Conservation (phyloP, 2,888 invertebrate genomes). For the Branchipolynoe longqiensis region DNA sequence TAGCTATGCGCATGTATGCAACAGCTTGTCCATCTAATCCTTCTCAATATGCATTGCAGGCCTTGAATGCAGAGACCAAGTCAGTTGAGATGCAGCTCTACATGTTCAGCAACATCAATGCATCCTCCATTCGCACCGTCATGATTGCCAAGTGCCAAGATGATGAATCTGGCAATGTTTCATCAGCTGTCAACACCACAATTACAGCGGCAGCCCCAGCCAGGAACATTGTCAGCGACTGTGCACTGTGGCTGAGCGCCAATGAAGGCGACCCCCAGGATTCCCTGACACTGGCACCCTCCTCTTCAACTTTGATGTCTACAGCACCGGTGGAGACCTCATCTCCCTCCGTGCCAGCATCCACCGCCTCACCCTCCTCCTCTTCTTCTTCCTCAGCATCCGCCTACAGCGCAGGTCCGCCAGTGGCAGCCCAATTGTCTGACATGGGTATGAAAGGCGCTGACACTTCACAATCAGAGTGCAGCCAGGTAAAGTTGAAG, state of each 20-base stretch:
- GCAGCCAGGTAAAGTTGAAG: conserved; percentile 50
- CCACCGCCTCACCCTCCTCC: not conserved
- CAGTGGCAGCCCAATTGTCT: not conserved
- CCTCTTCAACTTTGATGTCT: not conserved
- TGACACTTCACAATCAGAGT: conserved; percentile 52
- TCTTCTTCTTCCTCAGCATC: not conserved
- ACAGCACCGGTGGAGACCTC: not conserved
- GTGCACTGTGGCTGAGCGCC: no score
- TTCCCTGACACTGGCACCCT: no score
- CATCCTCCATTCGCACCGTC: conserved; percentile 89
- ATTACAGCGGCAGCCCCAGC: not conserved
- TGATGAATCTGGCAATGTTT: not conserved
- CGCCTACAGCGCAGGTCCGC: not conserved
- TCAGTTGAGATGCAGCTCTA: conserved; percentile 84
- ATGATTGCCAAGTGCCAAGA: conserved; percentile 88
- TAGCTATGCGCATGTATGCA: no score
- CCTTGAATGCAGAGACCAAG: conserved; percentile 89
- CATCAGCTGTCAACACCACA: not conserved
- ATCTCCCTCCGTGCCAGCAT: not conserved
- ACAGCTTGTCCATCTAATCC: no score
- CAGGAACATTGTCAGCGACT: not conserved
- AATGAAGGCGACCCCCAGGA: no score
- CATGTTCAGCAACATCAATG: conserved; percentile 88
- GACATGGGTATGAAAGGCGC: conserved; percentile 48
- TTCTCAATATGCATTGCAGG: conserved; percentile 88